Percentiles rank a stretch among this genome's conserved stretches.
Conservation (phyloP, 2,888 invertebrate genomes). For the Clitarchus hookeri region DNA sequence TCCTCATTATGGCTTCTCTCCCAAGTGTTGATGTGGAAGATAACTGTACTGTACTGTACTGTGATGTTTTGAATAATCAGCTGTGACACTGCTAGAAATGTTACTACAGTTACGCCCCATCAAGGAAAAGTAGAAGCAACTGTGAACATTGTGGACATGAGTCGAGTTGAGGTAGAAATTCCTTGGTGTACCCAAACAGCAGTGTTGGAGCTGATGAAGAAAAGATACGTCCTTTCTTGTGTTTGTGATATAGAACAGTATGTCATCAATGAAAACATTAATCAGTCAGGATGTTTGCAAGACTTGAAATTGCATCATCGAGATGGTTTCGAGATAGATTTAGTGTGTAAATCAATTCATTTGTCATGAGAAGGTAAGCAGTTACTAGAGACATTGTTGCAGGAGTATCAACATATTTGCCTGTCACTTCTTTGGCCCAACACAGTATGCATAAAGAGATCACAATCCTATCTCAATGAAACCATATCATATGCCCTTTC, state of each 20-base stretch:
- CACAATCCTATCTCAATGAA: neutral
- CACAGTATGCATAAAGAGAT: too few species aligned
- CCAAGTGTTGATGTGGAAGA: neutral
- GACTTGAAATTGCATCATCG: neutral
- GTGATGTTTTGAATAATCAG: neutral
- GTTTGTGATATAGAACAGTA: too few species aligned
- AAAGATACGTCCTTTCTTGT: neutral
- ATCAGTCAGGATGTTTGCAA: neutral
- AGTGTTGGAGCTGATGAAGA: neutral
- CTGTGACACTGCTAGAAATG: neutral
- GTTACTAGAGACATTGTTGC: neutral
- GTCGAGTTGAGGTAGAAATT: neutral
- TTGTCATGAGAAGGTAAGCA: neutral
- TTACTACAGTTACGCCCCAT: neutral
- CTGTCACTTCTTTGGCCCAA: neutral
- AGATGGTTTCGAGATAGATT: neutral
- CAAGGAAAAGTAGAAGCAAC: neutral
- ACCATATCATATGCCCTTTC: neutral
- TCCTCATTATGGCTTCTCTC: neutral
- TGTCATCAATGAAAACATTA: neutral
- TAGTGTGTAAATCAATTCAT: neutral
- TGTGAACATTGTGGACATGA: conserved; percentile 14
- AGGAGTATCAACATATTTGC: neutral
- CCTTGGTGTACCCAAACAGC: neutral
- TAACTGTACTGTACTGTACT: neutral